These are phyloP conservation scores for Ailuropoda melanoleuca DNA, from an alignment of 2,113 vertebrate genomes.

Conservation along the genomic window DNA sequence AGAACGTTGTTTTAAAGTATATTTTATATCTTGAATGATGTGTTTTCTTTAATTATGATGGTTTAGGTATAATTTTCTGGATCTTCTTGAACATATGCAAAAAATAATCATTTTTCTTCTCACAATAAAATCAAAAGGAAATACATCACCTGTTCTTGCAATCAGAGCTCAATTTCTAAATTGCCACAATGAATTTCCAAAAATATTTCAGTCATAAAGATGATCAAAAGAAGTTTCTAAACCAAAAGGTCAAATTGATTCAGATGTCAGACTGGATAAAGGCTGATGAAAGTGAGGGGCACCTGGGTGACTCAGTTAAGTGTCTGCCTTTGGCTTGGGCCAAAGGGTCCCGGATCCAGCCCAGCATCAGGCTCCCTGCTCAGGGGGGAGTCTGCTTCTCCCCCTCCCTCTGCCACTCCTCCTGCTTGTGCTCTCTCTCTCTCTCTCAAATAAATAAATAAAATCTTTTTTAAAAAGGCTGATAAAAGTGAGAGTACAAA, in stretches of 20 bases:
- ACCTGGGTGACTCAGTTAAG: neutral
- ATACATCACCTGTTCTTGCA: constrained; percentile 49
- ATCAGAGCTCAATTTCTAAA: constrained; percentile 57
- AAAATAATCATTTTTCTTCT: constrained; percentile 36
- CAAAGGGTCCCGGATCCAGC: neutral
- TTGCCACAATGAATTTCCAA: constrained; percentile 62
- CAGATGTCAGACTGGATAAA: constrained; percentile 28
- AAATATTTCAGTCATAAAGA: constrained; percentile 53
- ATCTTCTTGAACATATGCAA: constrained; percentile 35
- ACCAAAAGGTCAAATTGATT: constrained; percentile 59
- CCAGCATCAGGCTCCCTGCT: neutral
- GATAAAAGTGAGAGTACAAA: constrained; percentile 5
- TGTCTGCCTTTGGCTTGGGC: neutral
- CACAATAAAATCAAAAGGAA: constrained; percentile 56
- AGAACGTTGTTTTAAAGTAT: neutral
- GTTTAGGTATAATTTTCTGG: constrained; percentile 36
- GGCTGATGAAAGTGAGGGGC: neutral
- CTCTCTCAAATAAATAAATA: neutral
- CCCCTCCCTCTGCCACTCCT: neutral
- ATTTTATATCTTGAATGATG: constrained; percentile 18
- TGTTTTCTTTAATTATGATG: constrained; percentile 65
- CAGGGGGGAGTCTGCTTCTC: neutral
- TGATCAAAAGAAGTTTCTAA: constrained; percentile 28
- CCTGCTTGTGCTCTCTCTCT: too few species aligned
- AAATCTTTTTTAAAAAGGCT: neutral